Evolutionary conservation across 2,113 vertebrate species (phyloP), one percentile per base, ranked within the genome.

Genomic region (Nothoprocta perdicaria): DNA sequence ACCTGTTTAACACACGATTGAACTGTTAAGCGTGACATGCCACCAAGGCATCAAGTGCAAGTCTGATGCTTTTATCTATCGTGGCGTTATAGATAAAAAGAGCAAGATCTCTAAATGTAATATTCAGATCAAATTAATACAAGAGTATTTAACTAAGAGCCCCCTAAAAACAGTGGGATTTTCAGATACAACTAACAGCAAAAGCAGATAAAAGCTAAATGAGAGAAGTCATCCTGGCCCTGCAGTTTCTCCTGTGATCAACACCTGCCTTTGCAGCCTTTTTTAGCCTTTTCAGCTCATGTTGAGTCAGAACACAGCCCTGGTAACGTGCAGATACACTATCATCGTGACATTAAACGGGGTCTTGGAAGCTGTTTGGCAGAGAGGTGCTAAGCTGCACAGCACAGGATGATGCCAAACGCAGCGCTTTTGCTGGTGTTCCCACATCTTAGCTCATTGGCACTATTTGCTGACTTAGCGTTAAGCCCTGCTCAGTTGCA

Each of bases 1-100:
- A 99, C 99, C 99, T 99, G 95, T 9, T 50, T 45, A 50, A 86
- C 31, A 76, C 23, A 46, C 21, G 33, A 21, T 19, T 33, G 66
- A 76, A 66, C 27, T 9, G 43, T 33, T 21, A 33, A n/a, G 29
- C 2, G 12, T 3, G 24, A 72, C 2, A 10, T 80, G 38, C 13
- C 81, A 7, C 12, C 23, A 35, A 45, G 11, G 61, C 18, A 55
- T 16, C 21, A 10, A 1, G 23, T 52, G 3, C 9, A 18, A 38
- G 76, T 80, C 62, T 33, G 24, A 78, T 23, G 11, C 17, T 46
- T 80, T 60, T 48, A 71, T 41, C 52, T 71, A 15, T 41, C 9
- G 29, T 3, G 29, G 45, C 19, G 17, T 27, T 21, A 62, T 1
- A 0, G 0, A 63, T 19, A 41, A 45, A 87, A 38, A 38, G 87